Evolutionary conservation across 2,888 invertebrate genomes (phyloP), one percentile per base, ranked within the genome.

Genomic region (Hypomecis punctinalis): DNA sequence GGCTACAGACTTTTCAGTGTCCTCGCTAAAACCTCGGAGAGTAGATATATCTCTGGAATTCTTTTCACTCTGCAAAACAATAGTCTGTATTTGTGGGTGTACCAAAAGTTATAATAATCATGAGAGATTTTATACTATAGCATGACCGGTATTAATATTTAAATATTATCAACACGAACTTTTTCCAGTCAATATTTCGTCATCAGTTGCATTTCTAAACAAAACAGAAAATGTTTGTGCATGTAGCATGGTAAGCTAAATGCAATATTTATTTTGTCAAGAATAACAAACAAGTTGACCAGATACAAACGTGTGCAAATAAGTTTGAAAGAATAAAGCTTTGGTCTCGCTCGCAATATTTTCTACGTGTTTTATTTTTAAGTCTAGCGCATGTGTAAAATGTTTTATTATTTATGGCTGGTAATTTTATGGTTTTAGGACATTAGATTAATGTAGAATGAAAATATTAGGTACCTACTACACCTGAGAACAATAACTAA

Each of bases 121-220:
- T 1, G 6, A 45, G 7, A n/a, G 7, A 45, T 46, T 46, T 23
- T 46, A 13, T 9, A 23, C 23, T 23, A 7, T 7, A 5, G 46
- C 46, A 9, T 8, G 23, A 46, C 46, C 47, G 9, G 5, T 9
- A 10, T 47, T 23, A 10, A 47, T 47, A 33, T 10, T 47, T 5
- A 47, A 47, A 47, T 47, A 47, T 10, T 47, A 33, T 47, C 47
- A 47, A 47, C 47, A 35, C 47, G 9, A 47, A 47, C 5, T 35
- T 47, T 23, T 33, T 35, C 5, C 33, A 1, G 49, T 7, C 49
- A 37, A n/a, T 35, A 5, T 36, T 37, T 8, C 13, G 39, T 39
- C 54, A 58, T 43, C 52, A 45, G 46, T 53, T 70, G 67, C 73
- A 77, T 77, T 70, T 75, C 69, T 70, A 77, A 75, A 75, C 74